Percentiles rank a stretch among this genome's conserved stretches.
Evolutionary conservation across 2,113 vertebrate species (phyloP).

Genomic region (Columba janthina): DNA sequence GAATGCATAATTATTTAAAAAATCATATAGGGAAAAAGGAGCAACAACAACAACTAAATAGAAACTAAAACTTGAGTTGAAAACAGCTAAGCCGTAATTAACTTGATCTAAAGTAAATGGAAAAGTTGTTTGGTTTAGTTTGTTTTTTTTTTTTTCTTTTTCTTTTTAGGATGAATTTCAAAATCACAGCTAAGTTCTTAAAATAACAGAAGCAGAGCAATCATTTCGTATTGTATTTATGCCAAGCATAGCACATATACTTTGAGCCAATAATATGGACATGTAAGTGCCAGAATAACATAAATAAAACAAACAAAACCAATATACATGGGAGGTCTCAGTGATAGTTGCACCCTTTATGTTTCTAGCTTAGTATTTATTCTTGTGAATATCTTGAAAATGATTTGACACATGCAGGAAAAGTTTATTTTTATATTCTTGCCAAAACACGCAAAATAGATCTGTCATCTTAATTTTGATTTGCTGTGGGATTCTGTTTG

Average conservation of each 20-base stretch:
- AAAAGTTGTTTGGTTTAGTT: background rate
- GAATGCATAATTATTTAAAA: background rate
- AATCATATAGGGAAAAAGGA: background rate
- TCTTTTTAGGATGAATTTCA: background rate
- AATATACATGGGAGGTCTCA: background rate
- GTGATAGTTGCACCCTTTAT: background rate
- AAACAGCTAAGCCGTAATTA: background rate
- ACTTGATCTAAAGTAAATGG: background rate
- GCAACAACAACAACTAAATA: background rate
- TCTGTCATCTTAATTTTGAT: background rate
- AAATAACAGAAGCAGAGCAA: background rate
- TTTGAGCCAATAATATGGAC: background rate
- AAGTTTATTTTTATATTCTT: constrained; percentile 1
- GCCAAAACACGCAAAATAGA: background rate
- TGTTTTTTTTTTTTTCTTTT: background rate
- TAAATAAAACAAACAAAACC: constrained; percentile 17
- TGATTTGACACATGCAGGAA: background rate
- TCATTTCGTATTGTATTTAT: background rate
- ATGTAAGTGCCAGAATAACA: background rate
- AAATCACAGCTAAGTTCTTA: constrained; percentile 5
- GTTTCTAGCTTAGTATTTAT: background rate
- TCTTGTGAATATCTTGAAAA: background rate
- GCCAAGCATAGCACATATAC: background rate
- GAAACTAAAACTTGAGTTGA: background rate
- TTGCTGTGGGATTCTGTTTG: constrained; percentile 1